Base-by-base conservation (phyloP, 2,797 vertebrate species). In the Trachops cirrhosus region DNA sequence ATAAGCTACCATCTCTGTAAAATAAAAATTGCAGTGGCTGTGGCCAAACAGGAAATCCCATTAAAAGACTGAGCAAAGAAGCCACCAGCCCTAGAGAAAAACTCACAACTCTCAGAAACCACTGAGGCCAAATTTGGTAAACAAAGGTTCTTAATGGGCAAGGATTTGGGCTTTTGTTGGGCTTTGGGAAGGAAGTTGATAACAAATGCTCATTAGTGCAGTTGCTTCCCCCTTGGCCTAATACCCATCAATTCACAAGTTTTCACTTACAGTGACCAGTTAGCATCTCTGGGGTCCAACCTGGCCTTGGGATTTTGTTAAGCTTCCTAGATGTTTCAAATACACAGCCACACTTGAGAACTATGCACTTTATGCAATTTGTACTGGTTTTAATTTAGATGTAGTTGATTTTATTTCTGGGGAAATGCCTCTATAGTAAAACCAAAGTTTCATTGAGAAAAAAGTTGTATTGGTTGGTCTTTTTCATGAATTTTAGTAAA, bases 1-100 rank as follows among this genome's bases (percentile, higher is more conserved):
- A 70, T 68, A 44, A 50, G 39, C 57, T 94, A 54, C 39, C 52
- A 59, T 94, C 34, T 93, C 34, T 80, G 12, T 52, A 85, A 96
- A 59, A 67, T 84, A 91, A 96, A 82, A 92, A 89, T 84, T 86
- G 5, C 34, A 68, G 37, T 71, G n/a, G 41, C 32, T 91, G 67
- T 82, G 84, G 41, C 19, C 87, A 96, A 94, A 77, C 2, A 79
- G 92, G 39, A 83, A 94, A 93, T 86, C 9, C 14, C 24, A 62
- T 89, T 92, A 84, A 9, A 82, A 67, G 24, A 48, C 21, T 48
- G 32, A 85, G 32, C 32, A 94, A 82, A 39, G 22, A 80, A 52
- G 6, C 26, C 64, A 86, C 37, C 16, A 82, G 79, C 14, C n/a
- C 2, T 11, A 64, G 29, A 18, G 52, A 74, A 57, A 74, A 54